Conservation (phyloP, 2,888 invertebrate genomes). For the Tridacna crocea region DNA sequence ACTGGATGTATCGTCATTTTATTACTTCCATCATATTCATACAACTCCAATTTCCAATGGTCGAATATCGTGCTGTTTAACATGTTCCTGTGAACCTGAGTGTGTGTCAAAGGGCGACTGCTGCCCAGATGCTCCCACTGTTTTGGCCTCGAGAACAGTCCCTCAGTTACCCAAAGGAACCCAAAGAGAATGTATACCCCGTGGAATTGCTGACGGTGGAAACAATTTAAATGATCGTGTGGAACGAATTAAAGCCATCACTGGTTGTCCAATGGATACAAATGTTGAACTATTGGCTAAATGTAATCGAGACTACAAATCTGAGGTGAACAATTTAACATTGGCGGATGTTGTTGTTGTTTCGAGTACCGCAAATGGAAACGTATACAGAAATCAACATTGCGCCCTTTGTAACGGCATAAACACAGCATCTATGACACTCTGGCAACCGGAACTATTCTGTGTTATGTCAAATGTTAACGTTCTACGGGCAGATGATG, state of each 20-base stretch:
- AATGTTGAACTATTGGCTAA: background rate
- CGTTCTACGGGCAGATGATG: background rate
- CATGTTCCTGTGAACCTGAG: conserved; percentile 8
- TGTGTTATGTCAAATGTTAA: background rate
- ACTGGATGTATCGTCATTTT: background rate
- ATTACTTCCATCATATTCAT: background rate
- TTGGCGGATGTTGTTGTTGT: conserved; percentile 1
- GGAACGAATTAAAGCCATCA: conserved; percentile 6
- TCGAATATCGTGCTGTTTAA: background rate
- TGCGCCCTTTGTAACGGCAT: conserved; percentile 14
- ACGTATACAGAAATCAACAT: conserved; percentile 5
- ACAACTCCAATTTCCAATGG: background rate
- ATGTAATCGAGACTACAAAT: conserved; percentile 5
- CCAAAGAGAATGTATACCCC: background rate
- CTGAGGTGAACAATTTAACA: background rate
- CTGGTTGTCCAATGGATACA: background rate
- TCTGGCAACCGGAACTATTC: conserved; percentile 10
- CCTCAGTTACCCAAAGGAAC: background rate
- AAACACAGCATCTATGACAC: background rate
- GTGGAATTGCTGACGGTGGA: conserved; percentile 7
- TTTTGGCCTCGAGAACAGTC: background rate
- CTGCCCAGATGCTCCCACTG: conserved; percentile 6
- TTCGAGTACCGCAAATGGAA: background rate
- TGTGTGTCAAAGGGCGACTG: background rate
- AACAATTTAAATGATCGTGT: conserved; percentile 3